A percentile compares a stretch with the other conserved stretches of the same genome.
These are phyloP conservation scores for Oscheius myriophilus DNA, from an alignment of 2,888 invertebrate genomes.

Conservation along the genomic window DNA sequence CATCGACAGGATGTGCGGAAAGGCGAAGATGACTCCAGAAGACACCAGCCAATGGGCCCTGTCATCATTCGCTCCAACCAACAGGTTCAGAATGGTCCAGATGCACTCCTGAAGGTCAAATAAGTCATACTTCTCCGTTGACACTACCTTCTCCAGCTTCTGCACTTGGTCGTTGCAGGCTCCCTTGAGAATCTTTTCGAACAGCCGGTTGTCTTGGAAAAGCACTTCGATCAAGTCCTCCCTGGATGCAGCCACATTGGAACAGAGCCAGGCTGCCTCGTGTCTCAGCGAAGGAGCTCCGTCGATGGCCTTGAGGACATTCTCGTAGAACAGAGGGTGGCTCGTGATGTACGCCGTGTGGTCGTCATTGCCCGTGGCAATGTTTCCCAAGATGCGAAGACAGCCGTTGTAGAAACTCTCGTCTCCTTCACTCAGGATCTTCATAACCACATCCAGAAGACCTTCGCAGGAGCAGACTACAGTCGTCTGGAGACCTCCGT, in stretches of 20 bases:
- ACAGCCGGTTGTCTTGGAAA: slow-evolving; percentile 18
- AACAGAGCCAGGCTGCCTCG: slow-evolving; percentile 48
- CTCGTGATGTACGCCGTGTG: slow-evolving; percentile 38
- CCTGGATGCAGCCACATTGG: slow-evolving; percentile 44
- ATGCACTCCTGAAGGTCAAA: slow-evolving; percentile 21
- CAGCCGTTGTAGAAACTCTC: slow-evolving; percentile 5
- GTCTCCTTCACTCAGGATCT: slow-evolving; percentile 13
- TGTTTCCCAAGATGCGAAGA: slow-evolving; percentile 50
- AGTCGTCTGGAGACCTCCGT: slow-evolving; percentile 12
- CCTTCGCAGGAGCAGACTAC: neutral
- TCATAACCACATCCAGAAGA: neutral
- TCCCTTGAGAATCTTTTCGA: slow-evolving; percentile 11
- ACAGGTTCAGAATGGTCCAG: slow-evolving; percentile 26
- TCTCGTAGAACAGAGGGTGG: slow-evolving; percentile 27
- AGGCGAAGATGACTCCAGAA: slow-evolving; percentile 9
- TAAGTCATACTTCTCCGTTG: neutral
- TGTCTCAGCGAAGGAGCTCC: slow-evolving; percentile 6
- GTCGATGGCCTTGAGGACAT: slow-evolving; percentile 24
- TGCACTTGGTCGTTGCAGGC: neutral
- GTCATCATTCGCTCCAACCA: slow-evolving; percentile 15
- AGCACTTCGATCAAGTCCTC: slow-evolving; percentile 33
- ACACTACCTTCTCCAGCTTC: slow-evolving; percentile 15
- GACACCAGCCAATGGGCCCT: slow-evolving; percentile 11
- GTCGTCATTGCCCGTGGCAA: slow-evolving; percentile 43
- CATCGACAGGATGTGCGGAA: neutral